Evolutionary conservation across 1,140 invertebrate genomes (phyloP), one percentile per base, ranked within the genome.

Genomic region (Drosophila paulistorum): DNA sequence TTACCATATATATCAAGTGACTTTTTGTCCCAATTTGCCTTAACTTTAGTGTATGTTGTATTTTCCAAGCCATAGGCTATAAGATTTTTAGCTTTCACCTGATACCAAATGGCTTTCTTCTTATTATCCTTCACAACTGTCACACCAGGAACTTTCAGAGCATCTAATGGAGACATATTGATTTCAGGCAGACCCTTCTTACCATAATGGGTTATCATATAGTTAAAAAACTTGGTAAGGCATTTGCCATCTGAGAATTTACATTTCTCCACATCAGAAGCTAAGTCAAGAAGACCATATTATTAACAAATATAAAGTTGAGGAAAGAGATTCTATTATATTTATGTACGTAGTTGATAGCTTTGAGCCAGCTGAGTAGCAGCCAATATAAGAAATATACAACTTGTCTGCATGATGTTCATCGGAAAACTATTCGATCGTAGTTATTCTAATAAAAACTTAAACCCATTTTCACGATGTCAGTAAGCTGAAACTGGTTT

Each of bases 351-450:
- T 57, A 57, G 30, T 57, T 57, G 13, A 57, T 6, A 14, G 9
- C 54, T 33, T 9, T 30, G 13, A 33, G 54, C 23, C 54, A 55
- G 6, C 54, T 55, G 54, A 55, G 6, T n/a, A 7, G 7, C 23
- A 55, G 54, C 30, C n/a, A 57, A 26, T 17, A 57, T 0, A 14
- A 33, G 30, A 57, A n/a, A 57, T 14, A 57, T 10, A 30, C 30
- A 35, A 35, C 26, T 57, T 30, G n/a, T 30, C 54, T 57, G n/a
- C 54, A 57, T 57, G 54, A 57, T 57, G 30, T 57, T 33, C 30
- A 1, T 33, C 9, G 6, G 13, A 14, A 20, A 9, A 48, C 45
- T 48, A 13, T 11, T 11, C 10, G 2, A 10, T 39, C 10, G 3
- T 13, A 39, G 3, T 26, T 23, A 23, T 26, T 26, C 26, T 5